A percentile compares a stretch with the other conserved stretches of the same genome.
phyloP scores from a whole-genome alignment of 1,140 invertebrate species.

The Leptinotarsa lineolata region DNA sequence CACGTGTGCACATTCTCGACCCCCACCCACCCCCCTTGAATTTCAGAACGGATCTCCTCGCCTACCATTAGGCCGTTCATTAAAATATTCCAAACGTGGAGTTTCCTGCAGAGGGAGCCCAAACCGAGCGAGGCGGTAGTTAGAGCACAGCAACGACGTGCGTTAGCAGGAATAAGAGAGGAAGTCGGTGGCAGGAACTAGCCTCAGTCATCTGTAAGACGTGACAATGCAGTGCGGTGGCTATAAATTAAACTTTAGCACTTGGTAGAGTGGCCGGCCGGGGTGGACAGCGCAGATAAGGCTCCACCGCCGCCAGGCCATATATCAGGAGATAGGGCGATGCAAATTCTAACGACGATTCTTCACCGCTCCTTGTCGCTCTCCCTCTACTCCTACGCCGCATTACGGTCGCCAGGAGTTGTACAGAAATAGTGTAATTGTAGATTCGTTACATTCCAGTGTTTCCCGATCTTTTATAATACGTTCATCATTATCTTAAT shows the following conservation, averaged over 20 bases:
- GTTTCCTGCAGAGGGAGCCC: background rate
- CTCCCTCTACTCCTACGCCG: background rate
- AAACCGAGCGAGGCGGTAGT: background rate
- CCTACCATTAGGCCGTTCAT: background rate
- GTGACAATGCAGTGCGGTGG: conserved; percentile 51
- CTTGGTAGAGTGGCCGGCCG: conserved; percentile 48
- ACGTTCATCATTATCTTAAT: too few species aligned
- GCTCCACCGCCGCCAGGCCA: conserved; percentile 33
- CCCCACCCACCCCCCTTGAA: too few species aligned
- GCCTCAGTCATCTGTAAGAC: conserved; percentile 51
- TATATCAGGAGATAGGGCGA: conserved; percentile 45
- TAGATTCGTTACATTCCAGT: background rate
- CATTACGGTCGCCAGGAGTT: background rate
- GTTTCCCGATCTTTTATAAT: too few species aligned
- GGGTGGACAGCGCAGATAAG: conserved; percentile 53
- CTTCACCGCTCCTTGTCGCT: conserved; percentile 17
- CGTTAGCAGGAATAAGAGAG: conserved; percentile 5
- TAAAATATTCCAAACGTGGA: conserved; percentile 8
- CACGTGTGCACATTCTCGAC: too few species aligned
- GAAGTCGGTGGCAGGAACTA: conserved; percentile 22
- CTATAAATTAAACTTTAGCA: conserved; percentile 56
- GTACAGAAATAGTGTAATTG: background rate
- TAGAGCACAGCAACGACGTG: conserved; percentile 1
- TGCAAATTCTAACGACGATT: conserved; percentile 41
- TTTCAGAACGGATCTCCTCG: too few species aligned